These are phyloP conservation scores for Myotis pilosus DNA, from an alignment of 2,797 vertebrate genomes.

Conservation along the genomic window DNA sequence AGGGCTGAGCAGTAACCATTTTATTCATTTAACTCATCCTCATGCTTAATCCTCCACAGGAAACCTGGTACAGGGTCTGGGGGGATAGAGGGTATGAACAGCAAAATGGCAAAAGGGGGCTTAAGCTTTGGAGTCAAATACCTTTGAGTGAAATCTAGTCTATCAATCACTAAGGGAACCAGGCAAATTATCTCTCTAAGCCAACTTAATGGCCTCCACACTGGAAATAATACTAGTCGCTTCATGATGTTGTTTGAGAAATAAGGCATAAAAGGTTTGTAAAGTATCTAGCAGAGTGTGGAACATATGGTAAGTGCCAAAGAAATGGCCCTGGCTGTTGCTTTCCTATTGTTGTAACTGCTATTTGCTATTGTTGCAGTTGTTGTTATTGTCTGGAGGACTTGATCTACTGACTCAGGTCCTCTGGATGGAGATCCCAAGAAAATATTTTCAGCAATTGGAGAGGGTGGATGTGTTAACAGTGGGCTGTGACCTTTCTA, in stretches of 20 bases:
- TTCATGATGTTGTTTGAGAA: background rate
- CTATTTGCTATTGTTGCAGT: background rate
- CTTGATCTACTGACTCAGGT: background rate
- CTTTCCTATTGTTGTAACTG: background rate
- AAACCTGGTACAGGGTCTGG: background rate
- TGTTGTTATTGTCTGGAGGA: background rate
- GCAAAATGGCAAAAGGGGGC: background rate
- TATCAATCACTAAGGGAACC: background rate
- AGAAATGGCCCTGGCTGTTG: background rate
- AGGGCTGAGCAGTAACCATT: background rate
- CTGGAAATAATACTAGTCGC: background rate
- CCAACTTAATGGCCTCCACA: background rate
- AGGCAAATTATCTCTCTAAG: background rate
- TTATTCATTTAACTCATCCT: background rate
- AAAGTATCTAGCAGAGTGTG: background rate
- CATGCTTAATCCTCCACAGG: background rate
- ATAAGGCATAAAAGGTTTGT: background rate
- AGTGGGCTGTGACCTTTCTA: background rate
- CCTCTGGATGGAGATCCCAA: background rate
- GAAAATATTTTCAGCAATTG: background rate
- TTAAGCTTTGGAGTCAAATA: slow-evolving; percentile 35
- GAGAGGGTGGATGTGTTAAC: background rate
- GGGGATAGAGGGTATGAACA: background rate
- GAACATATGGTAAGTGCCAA: background rate
- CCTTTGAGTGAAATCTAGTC: background rate